Evolutionary conservation across 2,888 invertebrate genomes (phyloP), one percentile per base, ranked within the genome.

Genomic region (Heliconius sara): DNA sequence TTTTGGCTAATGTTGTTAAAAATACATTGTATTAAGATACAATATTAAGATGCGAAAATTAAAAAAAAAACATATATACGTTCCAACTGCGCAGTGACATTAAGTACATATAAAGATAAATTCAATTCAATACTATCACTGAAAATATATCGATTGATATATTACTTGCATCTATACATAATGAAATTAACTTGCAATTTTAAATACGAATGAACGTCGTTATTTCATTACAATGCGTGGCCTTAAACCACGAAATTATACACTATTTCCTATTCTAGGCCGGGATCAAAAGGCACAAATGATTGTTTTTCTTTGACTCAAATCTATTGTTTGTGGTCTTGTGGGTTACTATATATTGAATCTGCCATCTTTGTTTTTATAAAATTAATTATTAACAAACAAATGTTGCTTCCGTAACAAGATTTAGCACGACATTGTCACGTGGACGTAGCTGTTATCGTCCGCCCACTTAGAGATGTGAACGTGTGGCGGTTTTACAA

Each of bases 21-120:
- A 30, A 30, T 30, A 30, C 4, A 30, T 30, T 30, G 0, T 30
- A 27, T 27, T 27, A 27, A 27, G 27, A 30, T 4, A 30, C 4
- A 4, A 30, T 30, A 30, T 30, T 4, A 30, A 30, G 30, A 30
- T 30, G 30, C 30, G 30, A 30, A 30, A 30, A 30, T 27, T 27
- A 2, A 27, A 27, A 27, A 27, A 27, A 27, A 27, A 27, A 27
- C 27, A 27, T 27, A 27, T 27, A 27, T 27, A 27, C n/a, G 70
- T 70, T 70, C 70, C 70, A 70, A 70, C 70, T 70, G 25, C 70
- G 70, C 43, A n/a, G 16, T 2, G 43, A 43, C 25, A 70, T 25
- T 47, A 43, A 70, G n/a, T 70, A 70, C 70, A 43, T 70, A 70
- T 70, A 25, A 47, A 7, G n/a, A 7, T 25, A 43, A 70, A 70